Evolutionary conservation across 2,888 invertebrate species (phyloP), one percentile per base, ranked within the genome.

Genomic region (Horisme vitalbata): DNA sequence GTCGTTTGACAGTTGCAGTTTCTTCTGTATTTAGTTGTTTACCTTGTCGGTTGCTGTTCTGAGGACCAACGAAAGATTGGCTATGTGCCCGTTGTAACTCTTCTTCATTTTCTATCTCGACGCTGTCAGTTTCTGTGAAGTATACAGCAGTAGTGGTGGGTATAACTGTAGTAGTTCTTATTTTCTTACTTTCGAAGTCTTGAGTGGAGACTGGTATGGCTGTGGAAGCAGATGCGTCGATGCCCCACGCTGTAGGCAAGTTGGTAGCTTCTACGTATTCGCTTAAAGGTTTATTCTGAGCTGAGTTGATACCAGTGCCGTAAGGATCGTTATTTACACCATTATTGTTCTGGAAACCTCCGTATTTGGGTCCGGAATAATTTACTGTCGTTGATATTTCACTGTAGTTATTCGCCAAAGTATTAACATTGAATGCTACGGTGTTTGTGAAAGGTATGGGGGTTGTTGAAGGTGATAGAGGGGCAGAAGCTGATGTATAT

Each of bases 71-170:
- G 59, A 94, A 93, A 0, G 94, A 94, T 65, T 94, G 94, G 30
- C 93, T 93, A 55, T 94, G 94, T 13, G 94, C 93, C 51, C 92
- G 90, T 77, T 93, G 93, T 26, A 94, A 72, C 68, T 93, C 91
- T 65, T 93, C 93, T 27, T 91, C 91, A 52, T 92, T 92, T 33
- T 92, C 92, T 34, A 83, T 60, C 59, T 88, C 88, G 11, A 79
- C 65, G 45, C 80, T 87, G 34, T 86, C 86, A 1, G 79, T 69
- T 76, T 91, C 66, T 59, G 90, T 65, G 61, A 81, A 70, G 75
- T 83, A 75, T 57, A 90, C 67, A 5, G 79, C 69, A 9, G 83
- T 81, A 1, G 81, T 76, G 1, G 70, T 65, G 4, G 83, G 78
- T 27, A 74, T 39, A n/a, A 55, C 45, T 7, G 75, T 71, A 1